phyloP scores from a whole-genome alignment of 2,113 vertebrate genomes.

The Hystrix cristata region DNA sequence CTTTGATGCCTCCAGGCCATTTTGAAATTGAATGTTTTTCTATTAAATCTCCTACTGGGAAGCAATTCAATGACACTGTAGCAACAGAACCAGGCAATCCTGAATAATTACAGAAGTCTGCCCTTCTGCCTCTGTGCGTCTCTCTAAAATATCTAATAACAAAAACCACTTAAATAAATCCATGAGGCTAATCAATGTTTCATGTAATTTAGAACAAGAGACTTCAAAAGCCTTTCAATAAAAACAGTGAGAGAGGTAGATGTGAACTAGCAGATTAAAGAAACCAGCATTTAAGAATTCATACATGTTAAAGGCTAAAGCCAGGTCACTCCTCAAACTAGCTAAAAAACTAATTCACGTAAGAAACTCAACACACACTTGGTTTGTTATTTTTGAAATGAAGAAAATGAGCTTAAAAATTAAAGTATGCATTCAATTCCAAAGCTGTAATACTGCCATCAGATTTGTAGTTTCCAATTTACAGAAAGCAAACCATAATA shows the following conservation, averaged over 20 bases:
- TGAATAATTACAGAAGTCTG: constrained; percentile 85
- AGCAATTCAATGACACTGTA: constrained; percentile 73
- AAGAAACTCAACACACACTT: constrained; percentile 60
- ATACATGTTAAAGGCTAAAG: constrained; percentile 49
- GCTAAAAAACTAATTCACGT: constrained; percentile 41
- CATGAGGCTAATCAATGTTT: constrained; percentile 72
- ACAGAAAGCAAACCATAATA: background rate
- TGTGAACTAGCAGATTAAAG: constrained; percentile 8
- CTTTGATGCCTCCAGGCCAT: constrained; percentile 83
- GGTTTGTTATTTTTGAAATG: constrained; percentile 61
- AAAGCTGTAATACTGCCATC: background rate
- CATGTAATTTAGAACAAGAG: constrained; percentile 77
- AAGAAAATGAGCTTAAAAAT: constrained; percentile 63
- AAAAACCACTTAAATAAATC: constrained; percentile 76
- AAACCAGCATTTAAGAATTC: constrained; percentile 63
- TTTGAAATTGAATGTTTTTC: constrained; percentile 86
- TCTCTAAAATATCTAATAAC: constrained; percentile 78
- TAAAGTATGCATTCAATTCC: constrained; percentile 63
- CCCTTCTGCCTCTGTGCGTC: constrained; percentile 73
- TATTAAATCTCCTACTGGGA: constrained; percentile 87
- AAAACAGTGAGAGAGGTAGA: constrained; percentile 44
- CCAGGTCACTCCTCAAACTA: constrained; percentile 43
- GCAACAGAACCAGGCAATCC: constrained; percentile 66
- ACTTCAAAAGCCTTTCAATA: constrained; percentile 71
- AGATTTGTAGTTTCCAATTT: constrained; percentile 55